Evolutionary conservation across 2,113 vertebrate species (phyloP).

Genomic region (Chauna torquata): DNA sequence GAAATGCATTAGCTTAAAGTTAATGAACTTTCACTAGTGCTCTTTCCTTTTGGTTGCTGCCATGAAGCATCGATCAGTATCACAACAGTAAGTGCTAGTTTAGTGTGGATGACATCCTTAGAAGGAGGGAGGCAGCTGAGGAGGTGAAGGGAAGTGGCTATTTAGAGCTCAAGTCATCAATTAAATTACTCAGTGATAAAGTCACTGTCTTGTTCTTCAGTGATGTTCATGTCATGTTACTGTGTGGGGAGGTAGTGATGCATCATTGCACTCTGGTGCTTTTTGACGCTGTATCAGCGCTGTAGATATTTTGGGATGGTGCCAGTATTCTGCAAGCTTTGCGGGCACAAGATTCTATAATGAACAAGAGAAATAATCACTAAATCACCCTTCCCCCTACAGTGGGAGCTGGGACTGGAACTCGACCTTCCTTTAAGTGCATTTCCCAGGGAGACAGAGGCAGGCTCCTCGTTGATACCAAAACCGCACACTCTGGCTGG

Average conservation of each 20-base stretch:
- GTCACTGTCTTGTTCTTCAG: conserved; percentile 30
- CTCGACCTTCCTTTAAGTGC: neutral
- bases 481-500: neutral
- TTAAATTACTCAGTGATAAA: conserved; percentile 46
- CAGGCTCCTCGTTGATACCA: neutral
- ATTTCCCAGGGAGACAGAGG: neutral
- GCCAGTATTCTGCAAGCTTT: conserved; percentile 35
- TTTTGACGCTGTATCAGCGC: neutral
- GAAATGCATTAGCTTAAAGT: conserved; percentile 18
- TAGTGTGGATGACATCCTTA: conserved; percentile 34
- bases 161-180: conserved; percentile 50
- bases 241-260: conserved; percentile 14
- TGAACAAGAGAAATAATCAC: conserved; percentile 25
- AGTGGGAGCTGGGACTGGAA: neutral
- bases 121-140: conserved; percentile 25
- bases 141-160: conserved; percentile 44
- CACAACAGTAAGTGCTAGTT: conserved; percentile 34
- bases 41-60: conserved; percentile 29
- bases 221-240: conserved; percentile 38
- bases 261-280: conserved; percentile 21
- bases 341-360: neutral
- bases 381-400: conserved; percentile 9
- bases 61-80: conserved; percentile 45
- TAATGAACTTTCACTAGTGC: conserved; percentile 43
- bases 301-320: conserved; percentile 34